These are phyloP conservation scores for Leptobrachium leishanense DNA, from an alignment of 2,113 vertebrate species.

Conservation along the genomic window DNA sequence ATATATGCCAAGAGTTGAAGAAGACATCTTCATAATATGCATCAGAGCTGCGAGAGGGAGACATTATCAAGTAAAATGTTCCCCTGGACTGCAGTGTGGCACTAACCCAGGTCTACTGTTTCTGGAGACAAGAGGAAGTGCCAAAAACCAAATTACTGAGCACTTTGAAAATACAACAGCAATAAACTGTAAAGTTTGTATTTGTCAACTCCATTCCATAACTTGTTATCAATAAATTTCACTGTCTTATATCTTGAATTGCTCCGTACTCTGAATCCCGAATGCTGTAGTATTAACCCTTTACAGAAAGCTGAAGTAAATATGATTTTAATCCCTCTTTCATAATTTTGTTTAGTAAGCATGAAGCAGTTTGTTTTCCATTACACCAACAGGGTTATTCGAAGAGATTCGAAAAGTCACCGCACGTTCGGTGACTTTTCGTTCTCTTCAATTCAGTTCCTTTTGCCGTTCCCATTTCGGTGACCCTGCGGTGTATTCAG, in stretches of 20 bases:
- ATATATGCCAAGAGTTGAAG: conserved; percentile 39
- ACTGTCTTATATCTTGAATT: background rate
- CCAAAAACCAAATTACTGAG: conserved; percentile 34
- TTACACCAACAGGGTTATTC: too few relatives aligned
- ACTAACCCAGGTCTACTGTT: conserved; percentile 27
- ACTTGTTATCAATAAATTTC: background rate
- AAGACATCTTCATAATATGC: conserved; percentile 44
- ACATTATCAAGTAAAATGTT: conserved; percentile 26
- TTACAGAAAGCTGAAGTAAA: too few relatives aligned
- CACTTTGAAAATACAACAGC: conserved; percentile 37
- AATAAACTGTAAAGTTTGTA: conserved; percentile 15
- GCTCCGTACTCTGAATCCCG: background rate
- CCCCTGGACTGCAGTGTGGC: conserved; percentile 43
- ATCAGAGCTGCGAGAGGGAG: conserved; percentile 29
- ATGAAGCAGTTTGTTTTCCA: too few relatives aligned
- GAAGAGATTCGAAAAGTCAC: too few relatives aligned
- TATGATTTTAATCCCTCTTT: too few relatives aligned
- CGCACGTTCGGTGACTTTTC: too few relatives aligned
- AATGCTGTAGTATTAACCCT: too few relatives aligned
- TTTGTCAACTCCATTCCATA: conserved; percentile 22
- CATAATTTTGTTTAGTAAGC: too few relatives aligned
- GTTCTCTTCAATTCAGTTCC: too few relatives aligned
- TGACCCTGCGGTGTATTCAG: too few relatives aligned
- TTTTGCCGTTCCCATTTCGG: too few relatives aligned
- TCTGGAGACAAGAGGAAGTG: conserved; percentile 38